Evolutionary conservation across 2,113 vertebrate genomes (phyloP).

Genomic region (Noturus placidus): DNA sequence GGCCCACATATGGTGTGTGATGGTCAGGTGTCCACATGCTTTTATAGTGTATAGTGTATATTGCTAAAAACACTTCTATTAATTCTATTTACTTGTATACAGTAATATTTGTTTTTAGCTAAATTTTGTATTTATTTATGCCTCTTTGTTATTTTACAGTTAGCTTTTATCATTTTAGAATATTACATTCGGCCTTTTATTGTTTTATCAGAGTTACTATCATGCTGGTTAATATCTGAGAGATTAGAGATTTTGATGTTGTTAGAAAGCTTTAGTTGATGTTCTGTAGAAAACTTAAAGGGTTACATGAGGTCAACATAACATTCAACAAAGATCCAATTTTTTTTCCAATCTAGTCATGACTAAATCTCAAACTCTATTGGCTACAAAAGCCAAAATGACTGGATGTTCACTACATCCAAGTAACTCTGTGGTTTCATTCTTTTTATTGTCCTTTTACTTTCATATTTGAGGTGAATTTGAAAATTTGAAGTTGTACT

Average conservation of each 20-base stretch:
- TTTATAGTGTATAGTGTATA: neutral
- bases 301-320: neutral
- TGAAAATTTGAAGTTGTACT: neutral
- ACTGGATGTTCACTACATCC: slow-evolving; percentile 7
- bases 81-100: neutral
- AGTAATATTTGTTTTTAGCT: too few species aligned
- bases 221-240: neutral
- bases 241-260: neutral
- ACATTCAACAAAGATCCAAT: neutral
- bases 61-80: neutral
- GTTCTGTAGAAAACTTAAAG: neutral
- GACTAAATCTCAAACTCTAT: neutral
- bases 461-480: neutral
- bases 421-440: neutral
- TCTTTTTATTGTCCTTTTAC: neutral
- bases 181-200: too few species aligned
- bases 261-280: too few species aligned
- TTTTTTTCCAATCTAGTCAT: neutral
- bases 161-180: too few species aligned
- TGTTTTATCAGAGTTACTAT: too few species aligned
- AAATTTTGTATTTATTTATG: too few species aligned
- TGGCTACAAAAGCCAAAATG: slow-evolving; percentile 2
- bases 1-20: too few species aligned
- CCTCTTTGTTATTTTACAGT: too few species aligned
- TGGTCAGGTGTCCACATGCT: too few species aligned